Conservation (phyloP, 2,113 vertebrate genomes). For the Alligator mississippiensis region DNA sequence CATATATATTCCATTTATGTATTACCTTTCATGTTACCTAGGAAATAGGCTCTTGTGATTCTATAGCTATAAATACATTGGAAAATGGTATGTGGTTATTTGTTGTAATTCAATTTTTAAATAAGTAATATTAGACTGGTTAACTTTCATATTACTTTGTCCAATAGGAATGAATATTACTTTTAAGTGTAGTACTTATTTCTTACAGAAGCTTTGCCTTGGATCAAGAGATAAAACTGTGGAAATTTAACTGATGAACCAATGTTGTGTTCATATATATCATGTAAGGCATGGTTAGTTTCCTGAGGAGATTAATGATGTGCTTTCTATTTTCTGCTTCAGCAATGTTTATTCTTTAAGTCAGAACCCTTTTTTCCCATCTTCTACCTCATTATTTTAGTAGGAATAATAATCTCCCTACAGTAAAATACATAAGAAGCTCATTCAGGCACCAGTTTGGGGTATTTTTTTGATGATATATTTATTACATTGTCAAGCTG, state of each 20-base stretch:
- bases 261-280: not conserved
- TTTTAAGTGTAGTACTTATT: not conserved
- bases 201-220: not conserved
- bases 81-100: not conserved
- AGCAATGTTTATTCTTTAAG: rapidly evolving
- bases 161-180: not conserved
- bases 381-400: not conserved
- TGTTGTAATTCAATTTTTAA: not conserved
- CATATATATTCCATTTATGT: rapidly evolving
- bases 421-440: not conserved
- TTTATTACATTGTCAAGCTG: not conserved
- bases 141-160: slow-evolving; percentile 13
- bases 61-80: not conserved
- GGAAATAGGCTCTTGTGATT: not conserved
- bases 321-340: not conserved
- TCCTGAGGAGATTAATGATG: not conserved
- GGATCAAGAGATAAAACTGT: not conserved
- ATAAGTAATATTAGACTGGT: not conserved
- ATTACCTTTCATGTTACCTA: rapidly evolving
- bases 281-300: not conserved
- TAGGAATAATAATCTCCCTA: not conserved
- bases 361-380: not conserved
- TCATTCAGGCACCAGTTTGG: not conserved
- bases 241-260: not conserved
- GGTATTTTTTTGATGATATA: not conserved